Conservation (phyloP, 1,140 invertebrate genomes). For the Luehdorfia chinensis region DNA sequence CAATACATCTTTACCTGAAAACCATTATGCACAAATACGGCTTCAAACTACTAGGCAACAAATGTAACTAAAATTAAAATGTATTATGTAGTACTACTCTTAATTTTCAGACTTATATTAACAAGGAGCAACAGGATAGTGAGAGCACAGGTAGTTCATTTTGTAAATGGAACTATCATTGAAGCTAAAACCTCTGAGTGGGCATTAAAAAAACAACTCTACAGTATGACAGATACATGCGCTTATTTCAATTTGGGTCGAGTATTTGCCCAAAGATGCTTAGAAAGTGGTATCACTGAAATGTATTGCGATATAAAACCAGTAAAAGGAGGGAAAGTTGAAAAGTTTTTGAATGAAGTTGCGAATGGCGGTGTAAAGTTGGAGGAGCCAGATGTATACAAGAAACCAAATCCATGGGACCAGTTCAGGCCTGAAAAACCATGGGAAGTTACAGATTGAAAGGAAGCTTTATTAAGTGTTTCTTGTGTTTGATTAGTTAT, state of each 20-base stretch:
- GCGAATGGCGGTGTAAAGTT: slow-evolving; percentile 82
- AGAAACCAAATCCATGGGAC: slow-evolving; percentile 79
- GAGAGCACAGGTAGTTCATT: slow-evolving; percentile 81
- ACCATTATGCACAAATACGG: too few species aligned
- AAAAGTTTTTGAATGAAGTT: slow-evolving; percentile 82
- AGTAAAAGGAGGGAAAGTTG: slow-evolving; percentile 79
- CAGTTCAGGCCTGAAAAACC: slow-evolving; percentile 81
- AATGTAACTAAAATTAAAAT: too few species aligned
- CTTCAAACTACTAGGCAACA: too few species aligned
- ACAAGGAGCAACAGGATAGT: slow-evolving; percentile 61
- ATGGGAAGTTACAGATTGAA: slow-evolving; percentile 81
- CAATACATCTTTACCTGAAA: too few species aligned
- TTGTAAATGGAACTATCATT: slow-evolving; percentile 85
- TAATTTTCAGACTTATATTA: slow-evolving; percentile 78
- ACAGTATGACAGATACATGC: slow-evolving; percentile 84
- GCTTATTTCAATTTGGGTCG: slow-evolving; percentile 88
- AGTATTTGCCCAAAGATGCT: slow-evolving; percentile 87
- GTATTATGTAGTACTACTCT: too few species aligned
- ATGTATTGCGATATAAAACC: slow-evolving; percentile 80
- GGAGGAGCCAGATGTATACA: slow-evolving; percentile 80
- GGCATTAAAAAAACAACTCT: slow-evolving; percentile 89
- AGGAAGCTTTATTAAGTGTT: too few species aligned
- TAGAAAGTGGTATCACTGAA: slow-evolving; percentile 88
- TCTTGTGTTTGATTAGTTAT: too few species aligned
- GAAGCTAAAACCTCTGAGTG: slow-evolving; percentile 90